Evolutionary conservation across 1,140 invertebrate genomes (phyloP), one percentile per base, ranked within the genome.

Genomic region (Diorhabda carinulata): DNA sequence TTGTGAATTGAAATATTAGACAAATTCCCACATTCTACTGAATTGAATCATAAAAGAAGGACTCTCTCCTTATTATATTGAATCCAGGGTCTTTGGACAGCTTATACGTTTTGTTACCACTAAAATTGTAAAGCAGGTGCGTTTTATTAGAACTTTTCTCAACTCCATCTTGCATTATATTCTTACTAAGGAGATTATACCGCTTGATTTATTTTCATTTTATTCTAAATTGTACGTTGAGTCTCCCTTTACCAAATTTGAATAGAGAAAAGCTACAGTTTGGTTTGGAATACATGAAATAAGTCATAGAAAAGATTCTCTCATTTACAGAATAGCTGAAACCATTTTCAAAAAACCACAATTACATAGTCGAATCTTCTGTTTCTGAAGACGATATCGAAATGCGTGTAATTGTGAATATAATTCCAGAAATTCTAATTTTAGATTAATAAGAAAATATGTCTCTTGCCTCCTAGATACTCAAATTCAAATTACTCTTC

Each of bases 161-260:
- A 10, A 60, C 58, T 60, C 41, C 58, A 60, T 60, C 25, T 60
- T 60, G 58, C 58, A 60, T 60, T 60, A 60, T 60, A 60, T 60
- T 60, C 58, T 60, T 60, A 42, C 8, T 60, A 42, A 9, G 10
- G 58, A 7, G 58, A 60, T 60, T 60, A 60, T 10, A 10, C 41
- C 58, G 58, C n/a, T 5, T 60, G 58, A 60, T 60, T 60, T 60
- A 60, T 60, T 60, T 41, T 60, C 58, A 42, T 60, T 60, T 60
- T 60, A 60, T 60, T 10, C 58, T 42, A n/a, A 60, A 60, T 60
- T 6, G 58, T 6, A 6, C 58, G n/a, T 6, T 56, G n/a, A 56
- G n/a, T n/a, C 52, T 56, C 52, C n/a, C 52, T n/a, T 25, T 25
- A 25, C 25, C 25, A 25, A 25, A 25, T 1, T 25, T 25, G 25